Evolutionary conservation across 2,797 vertebrate genomes (phyloP).

Genomic region (Toxotes lorentzi): DNA sequence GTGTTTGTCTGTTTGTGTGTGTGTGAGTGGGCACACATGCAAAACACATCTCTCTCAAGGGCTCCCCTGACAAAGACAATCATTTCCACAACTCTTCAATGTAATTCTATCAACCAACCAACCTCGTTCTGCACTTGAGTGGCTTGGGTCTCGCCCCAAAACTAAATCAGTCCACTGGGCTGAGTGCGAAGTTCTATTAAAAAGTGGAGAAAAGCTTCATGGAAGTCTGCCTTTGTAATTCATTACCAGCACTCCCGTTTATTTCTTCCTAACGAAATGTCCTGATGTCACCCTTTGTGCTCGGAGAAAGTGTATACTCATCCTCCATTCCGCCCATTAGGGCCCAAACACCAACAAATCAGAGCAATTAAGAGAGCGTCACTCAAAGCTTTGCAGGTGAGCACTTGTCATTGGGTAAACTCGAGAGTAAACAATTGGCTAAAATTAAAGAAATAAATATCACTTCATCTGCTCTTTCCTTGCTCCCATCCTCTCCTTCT

Average conservation of each 20-base stretch:
- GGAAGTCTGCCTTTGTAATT: slow-evolving; percentile 54
- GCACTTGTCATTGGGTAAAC: slow-evolving; percentile 67
- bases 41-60: slow-evolving; percentile 42
- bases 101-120: slow-evolving; percentile 47
- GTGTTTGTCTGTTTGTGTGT: slow-evolving; percentile 11
- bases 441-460: slow-evolving; percentile 72
- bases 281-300: slow-evolving; percentile 53
- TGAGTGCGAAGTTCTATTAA: slow-evolving; percentile 64
- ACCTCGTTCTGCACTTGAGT: slow-evolving; percentile 34
- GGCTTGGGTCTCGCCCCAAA: slow-evolving; percentile 65
- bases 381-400: slow-evolving; percentile 77
- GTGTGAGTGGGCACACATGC: slow-evolving; percentile 8
- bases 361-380: slow-evolving; percentile 73
- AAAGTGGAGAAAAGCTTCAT: slow-evolving; percentile 48
- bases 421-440: slow-evolving; percentile 45
- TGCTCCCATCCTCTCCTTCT: slow-evolving; percentile 21
- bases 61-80: slow-evolving; percentile 55
- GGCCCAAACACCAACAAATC: slow-evolving; percentile 64
- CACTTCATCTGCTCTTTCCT: slow-evolving; percentile 45
- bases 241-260: slow-evolving; percentile 55
- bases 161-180: slow-evolving; percentile 51
- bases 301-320: slow-evolving; percentile 54
- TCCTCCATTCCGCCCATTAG: slow-evolving; percentile 74
- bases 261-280: slow-evolving; percentile 44
- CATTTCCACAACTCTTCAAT: slow-evolving; percentile 51